A percentile compares a stretch with the other conserved stretches of the same genome.
These are phyloP conservation scores for Drosophila mayaguana DNA, from an alignment of 2,888 invertebrate species.

Conservation along the genomic window DNA sequence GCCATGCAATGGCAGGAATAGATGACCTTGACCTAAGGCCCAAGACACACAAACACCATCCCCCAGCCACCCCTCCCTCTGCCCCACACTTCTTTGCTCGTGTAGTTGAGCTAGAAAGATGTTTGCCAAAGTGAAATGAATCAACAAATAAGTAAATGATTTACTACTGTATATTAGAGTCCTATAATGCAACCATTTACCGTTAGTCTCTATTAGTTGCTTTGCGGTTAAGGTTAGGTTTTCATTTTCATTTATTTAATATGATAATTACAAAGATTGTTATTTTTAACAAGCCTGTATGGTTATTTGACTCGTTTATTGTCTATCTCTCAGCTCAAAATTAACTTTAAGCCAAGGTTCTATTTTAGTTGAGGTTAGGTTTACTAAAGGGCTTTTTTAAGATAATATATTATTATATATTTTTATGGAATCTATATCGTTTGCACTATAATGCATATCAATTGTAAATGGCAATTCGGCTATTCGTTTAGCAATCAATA, in stretches of 20 bases:
- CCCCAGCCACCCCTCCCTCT: neutral
- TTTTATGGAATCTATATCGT: too few species aligned
- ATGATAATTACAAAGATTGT: neutral
- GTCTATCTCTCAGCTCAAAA: neutral
- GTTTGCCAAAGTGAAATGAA: slow-evolving; percentile 7
- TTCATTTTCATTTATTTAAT: neutral
- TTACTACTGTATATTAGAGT: neutral
- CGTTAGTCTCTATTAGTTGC: neutral
- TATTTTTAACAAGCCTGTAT: neutral
- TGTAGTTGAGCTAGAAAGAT: neutral
- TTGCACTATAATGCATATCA: slow-evolving; percentile 1
- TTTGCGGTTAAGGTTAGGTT: neutral
- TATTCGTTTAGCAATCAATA: neutral
- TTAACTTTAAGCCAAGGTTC: neutral
- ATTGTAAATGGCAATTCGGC: neutral
- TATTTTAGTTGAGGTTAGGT: slow-evolving; percentile 1
- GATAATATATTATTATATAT: neutral
- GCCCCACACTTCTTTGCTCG: neutral
- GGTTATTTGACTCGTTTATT: neutral
- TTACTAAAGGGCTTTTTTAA: neutral
- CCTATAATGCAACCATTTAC: neutral
- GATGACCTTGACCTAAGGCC: slow-evolving; percentile 17
- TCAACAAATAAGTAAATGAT: neutral
- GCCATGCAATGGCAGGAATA: slow-evolving; percentile 79
- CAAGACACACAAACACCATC: neutral